These are phyloP conservation scores for Nyctibius grandis DNA, from an alignment of 2,797 vertebrate genomes.

Conservation along the genomic window DNA sequence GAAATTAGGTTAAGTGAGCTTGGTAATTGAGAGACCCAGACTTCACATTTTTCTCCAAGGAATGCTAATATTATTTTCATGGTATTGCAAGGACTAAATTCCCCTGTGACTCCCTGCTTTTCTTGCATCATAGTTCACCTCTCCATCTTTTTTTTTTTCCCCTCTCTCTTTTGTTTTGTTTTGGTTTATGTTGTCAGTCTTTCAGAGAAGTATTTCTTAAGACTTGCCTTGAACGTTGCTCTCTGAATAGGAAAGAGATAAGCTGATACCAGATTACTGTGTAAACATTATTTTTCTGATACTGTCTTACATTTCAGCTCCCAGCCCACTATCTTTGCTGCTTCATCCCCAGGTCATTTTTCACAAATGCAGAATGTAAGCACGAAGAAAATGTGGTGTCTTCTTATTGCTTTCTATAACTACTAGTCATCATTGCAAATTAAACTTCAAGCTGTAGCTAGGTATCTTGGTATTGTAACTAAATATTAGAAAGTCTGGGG, in stretches of 20 bases:
- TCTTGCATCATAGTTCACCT: neutral
- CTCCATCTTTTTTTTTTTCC: neutral
- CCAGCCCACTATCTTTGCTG: neutral
- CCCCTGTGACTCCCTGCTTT: neutral
- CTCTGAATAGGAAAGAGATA: neutral
- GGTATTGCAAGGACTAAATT: neutral
- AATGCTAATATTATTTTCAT: neutral
- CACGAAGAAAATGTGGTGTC: neutral
- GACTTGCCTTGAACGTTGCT: neutral
- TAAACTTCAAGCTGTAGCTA: neutral
- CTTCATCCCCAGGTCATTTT: neutral
- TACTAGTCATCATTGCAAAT: neutral
- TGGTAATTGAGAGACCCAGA: neutral
- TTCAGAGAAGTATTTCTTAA: neutral
- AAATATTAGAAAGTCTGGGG: neutral
- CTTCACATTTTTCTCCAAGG: neutral
- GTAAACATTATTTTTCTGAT: neutral
- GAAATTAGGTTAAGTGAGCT: neutral
- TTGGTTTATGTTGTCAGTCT: neutral
- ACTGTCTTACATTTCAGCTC: neutral
- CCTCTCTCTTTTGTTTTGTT: neutral
- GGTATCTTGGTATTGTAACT: neutral
- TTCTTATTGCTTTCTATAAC: neutral
- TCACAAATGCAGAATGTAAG: neutral
- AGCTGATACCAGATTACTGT: neutral